These are phyloP conservation scores for Botia almorhae DNA, from an alignment of 2,797 vertebrate genomes.

Conservation along the genomic window DNA sequence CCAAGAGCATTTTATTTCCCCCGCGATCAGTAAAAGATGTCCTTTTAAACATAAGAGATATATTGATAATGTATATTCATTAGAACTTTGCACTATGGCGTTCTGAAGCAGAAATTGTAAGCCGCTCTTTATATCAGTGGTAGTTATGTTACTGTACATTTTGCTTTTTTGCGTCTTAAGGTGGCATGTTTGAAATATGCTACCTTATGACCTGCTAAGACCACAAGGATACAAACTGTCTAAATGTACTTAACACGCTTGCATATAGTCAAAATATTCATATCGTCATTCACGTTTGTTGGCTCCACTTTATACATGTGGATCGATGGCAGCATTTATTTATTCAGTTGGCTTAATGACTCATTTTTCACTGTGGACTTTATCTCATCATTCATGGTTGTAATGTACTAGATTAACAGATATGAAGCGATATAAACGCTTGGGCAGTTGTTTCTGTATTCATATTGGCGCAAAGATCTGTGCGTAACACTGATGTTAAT, in stretches of 20 bases:
- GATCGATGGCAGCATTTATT: constrained; percentile 17
- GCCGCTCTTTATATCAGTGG: constrained; percentile 7
- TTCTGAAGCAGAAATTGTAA: constrained; percentile 25
- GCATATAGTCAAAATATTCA: constrained; percentile 55
- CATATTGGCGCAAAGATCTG: constrained; percentile 64
- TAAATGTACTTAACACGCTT: constrained; percentile 72
- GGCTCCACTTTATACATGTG: constrained; percentile 53
- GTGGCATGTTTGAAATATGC: constrained; percentile 3
- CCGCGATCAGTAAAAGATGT: background rate
- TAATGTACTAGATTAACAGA: constrained; percentile 9
- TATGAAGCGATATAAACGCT: constrained; percentile 45
- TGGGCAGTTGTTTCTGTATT: constrained; percentile 59
- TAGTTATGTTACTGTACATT: constrained; percentile 32
- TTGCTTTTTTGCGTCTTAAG: constrained; percentile 26
- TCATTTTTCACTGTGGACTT: constrained; percentile 8
- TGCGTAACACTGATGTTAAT: constrained; percentile 52
- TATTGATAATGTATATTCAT: constrained; percentile 16
- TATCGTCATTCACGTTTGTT: constrained; percentile 12
- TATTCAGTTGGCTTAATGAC: constrained; percentile 17
- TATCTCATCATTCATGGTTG: constrained; percentile 18
- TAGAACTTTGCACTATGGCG: constrained; percentile 44
- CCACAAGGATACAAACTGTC: constrained; percentile 61
- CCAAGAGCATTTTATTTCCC: background rate
- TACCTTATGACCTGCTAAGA: constrained; percentile 51
- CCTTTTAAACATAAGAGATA: constrained; percentile 4